These are phyloP conservation scores for Lagopus leucura DNA, from an alignment of 2,113 vertebrate species.

Conservation along the genomic window DNA sequence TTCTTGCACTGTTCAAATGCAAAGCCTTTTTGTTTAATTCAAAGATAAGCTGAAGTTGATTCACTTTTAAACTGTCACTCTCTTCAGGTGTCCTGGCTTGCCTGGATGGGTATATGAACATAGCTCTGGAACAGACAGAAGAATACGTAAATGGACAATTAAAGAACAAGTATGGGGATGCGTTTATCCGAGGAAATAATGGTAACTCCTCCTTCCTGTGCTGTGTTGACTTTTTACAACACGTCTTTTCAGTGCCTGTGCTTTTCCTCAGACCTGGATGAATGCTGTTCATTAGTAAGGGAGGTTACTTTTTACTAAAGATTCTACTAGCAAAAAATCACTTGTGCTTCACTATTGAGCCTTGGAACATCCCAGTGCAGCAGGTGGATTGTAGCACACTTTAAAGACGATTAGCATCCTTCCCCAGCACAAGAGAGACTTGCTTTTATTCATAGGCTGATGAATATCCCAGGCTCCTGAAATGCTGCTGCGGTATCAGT, in stretches of 20 bases:
- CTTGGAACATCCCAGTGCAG: not conserved
- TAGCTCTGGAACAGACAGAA: conserved; percentile 97
- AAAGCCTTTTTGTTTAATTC: not conserved
- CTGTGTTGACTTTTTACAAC: not conserved
- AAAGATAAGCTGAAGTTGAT: not conserved
- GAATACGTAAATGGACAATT: conserved; percentile 98
- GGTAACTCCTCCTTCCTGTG: conserved; percentile 77
- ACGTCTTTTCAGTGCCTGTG: not conserved
- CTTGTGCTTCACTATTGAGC: not conserved
- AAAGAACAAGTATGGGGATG: conserved; percentile 99
- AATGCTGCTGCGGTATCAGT: not conserved
- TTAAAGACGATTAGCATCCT: not conserved
- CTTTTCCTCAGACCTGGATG: not conserved
- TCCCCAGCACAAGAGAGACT: not conserved
- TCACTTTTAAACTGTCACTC: not conserved
- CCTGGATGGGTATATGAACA: conserved; percentile 99
- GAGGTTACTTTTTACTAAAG: not conserved
- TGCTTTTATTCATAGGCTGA: not conserved
- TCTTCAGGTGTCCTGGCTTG: conserved; percentile 94
- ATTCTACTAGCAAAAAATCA: not conserved
- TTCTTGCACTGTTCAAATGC: not conserved
- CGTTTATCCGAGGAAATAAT: conserved; percentile 97
- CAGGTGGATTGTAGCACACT: not conserved
- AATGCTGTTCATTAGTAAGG: not conserved
- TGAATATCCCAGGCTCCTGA: not conserved